phyloP scores from a whole-genome alignment of 2,888 invertebrate species.

The Xylota segnis region DNA sequence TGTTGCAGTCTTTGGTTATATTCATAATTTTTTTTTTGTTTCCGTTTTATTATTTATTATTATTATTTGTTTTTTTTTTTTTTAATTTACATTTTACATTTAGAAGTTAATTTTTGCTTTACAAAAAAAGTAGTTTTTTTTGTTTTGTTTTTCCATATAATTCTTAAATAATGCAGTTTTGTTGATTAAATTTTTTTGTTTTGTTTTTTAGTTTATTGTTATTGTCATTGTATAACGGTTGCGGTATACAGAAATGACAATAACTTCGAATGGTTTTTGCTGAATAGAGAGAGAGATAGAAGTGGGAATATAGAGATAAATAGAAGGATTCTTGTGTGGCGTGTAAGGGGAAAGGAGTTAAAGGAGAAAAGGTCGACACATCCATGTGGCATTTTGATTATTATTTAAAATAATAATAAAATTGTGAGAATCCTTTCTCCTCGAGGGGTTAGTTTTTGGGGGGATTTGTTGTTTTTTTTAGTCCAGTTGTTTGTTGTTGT shows the following conservation, averaged over 20 bases:
- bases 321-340: conserved; percentile 4
- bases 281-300: conserved; percentile 52
- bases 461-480: too few relatives aligned
- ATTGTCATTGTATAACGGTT: conserved; percentile 77
- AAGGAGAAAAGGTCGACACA: conserved; percentile 15
- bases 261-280: conserved; percentile 74
- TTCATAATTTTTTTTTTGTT: conserved; percentile 80
- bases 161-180: conserved; percentile 68
- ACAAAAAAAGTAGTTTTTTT: conserved; percentile 57
- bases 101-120: conserved; percentile 64
- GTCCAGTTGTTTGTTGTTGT: conserved; percentile 23
- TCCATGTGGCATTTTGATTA: conserved; percentile 53
- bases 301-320: conserved; percentile 23
- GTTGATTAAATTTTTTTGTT: conserved; percentile 41
- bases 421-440: conserved; percentile 30
- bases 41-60: conserved; percentile 78
- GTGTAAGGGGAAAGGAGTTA: not conserved
- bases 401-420: conserved; percentile 73
- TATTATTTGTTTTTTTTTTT: conserved; percentile 62
- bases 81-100: conserved; percentile 70
- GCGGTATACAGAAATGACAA: conserved; percentile 77
- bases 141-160: conserved; percentile 39
- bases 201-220: conserved; percentile 71
- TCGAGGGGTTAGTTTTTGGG: conserved; percentile 15
- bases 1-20: conserved; percentile 86